Conservation (phyloP, 2,797 vertebrate genomes). For the Trachurus trachurus region DNA sequence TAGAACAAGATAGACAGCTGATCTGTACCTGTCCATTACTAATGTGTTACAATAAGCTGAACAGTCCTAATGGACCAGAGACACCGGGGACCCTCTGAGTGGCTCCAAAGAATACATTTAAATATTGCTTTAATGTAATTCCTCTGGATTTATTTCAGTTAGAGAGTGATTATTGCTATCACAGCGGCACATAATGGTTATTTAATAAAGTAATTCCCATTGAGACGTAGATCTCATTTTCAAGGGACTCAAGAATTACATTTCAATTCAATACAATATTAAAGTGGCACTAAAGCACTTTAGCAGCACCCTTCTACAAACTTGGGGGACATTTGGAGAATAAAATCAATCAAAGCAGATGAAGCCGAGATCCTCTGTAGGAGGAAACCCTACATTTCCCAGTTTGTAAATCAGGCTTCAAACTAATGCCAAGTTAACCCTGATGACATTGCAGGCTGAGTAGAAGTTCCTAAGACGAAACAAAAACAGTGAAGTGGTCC, state of each 20-base stretch:
- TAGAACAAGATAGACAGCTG: neutral
- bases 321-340: neutral
- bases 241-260: neutral
- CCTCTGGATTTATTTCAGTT: conserved; percentile 6
- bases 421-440: neutral
- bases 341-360: neutral
- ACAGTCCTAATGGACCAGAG: neutral
- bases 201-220: neutral
- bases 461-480: neutral
- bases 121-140: neutral
- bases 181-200: conserved; percentile 1
- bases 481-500: neutral
- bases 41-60: neutral
- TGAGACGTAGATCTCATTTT: conserved; percentile 6
- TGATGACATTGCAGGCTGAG: neutral
- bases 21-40: neutral
- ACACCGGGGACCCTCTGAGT: neutral
- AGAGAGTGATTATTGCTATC: neutral
- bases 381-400: neutral
- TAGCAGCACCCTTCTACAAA: neutral
- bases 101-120: neutral
- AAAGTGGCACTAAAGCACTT: neutral
- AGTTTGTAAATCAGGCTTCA: conserved; percentile 4
- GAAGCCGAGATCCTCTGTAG: neutral
- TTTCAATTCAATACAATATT: conserved; percentile 3